Base-by-base conservation (phyloP, 2,888 invertebrate genomes). In the Omphaloscelis lunosa region DNA sequence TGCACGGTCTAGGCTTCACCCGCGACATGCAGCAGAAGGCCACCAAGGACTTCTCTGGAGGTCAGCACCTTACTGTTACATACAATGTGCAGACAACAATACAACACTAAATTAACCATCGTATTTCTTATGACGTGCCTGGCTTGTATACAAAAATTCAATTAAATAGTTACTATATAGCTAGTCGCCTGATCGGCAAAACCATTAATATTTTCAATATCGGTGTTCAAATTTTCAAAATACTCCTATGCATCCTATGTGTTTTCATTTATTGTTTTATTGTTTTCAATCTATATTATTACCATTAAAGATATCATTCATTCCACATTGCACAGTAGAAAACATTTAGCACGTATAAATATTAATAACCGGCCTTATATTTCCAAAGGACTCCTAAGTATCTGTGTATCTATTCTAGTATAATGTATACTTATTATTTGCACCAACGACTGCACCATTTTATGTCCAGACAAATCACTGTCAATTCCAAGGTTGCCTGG, bases 1-100 rank as follows among this genome's bases (percentile, higher is more conserved):
- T 99, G 17, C 98, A 99, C 93, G 99, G 99, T 97, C 97, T 99
- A 34, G 99, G 99, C 27, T 99, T 99, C 94, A 98, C 98, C 77
- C 97, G 97, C 88, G 97, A 97, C 71, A 98, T 98, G 98, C 99
- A 99, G 95, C 97, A 94, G 93, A 97, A 98, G 95, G 97, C 99
- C 89, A 98, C 98, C 75, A 98, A 98, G 96, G 98, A 98, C 93
- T 99, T 99, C 94, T 98, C 98, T 56, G 98, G 98, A 97, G 98
- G 97, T 97, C 74, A 80, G 77, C 45, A 58, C 9, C 39, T 12
- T 27, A 27, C 34, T 48, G 15, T 53, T 11, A 17, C 17, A 68
- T 4, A n/a, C 11, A 34, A 56, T 20, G 6, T 58, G 68, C 7
- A 53, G 9, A 11, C 53, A 34, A 68, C 23, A 53, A 34, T 11